phyloP scores from a whole-genome alignment of 1,140 invertebrate species.

The Asobara japonica region DNA sequence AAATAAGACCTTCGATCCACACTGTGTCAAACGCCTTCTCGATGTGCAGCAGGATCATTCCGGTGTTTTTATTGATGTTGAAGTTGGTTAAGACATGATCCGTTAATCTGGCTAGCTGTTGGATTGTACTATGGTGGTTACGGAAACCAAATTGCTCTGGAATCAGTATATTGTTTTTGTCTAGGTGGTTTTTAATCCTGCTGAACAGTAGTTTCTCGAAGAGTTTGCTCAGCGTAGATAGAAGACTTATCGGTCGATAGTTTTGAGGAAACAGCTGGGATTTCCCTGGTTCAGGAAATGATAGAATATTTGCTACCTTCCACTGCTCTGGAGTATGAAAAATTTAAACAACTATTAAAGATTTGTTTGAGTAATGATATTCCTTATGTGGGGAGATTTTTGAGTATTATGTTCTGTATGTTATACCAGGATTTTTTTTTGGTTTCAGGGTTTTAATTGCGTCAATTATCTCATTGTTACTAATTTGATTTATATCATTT shows the following conservation, averaged over 20 bases:
- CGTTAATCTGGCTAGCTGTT: not conserved
- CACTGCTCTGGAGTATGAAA: not conserved
- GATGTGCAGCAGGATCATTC: not conserved
- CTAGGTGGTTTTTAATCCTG: not conserved
- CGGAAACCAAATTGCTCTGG: not conserved
- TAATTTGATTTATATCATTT: not conserved
- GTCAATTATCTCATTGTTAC: not conserved
- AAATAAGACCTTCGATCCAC: not conserved
- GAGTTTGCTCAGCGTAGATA: not conserved
- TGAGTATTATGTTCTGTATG: not conserved
- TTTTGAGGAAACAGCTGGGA: not conserved
- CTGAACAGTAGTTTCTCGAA: not conserved
- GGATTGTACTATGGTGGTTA: not conserved
- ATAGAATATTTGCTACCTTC: not conserved
- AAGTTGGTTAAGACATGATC: not conserved
- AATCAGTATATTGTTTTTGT: not conserved
- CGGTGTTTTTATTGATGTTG: not conserved
- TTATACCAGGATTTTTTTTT: not conserved
- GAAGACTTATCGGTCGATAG: not conserved
- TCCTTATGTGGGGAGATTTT: not conserved
- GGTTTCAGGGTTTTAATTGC: not conserved
- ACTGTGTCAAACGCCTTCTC: not conserved
- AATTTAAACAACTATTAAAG: not conserved
- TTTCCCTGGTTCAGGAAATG: not conserved
- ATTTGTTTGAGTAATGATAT: not conserved